A percentile compares a stretch with the other conserved stretches of the same genome.
Conservation (phyloP, 2,888 invertebrate genomes). For the Xestia sexstrigata region DNA sequence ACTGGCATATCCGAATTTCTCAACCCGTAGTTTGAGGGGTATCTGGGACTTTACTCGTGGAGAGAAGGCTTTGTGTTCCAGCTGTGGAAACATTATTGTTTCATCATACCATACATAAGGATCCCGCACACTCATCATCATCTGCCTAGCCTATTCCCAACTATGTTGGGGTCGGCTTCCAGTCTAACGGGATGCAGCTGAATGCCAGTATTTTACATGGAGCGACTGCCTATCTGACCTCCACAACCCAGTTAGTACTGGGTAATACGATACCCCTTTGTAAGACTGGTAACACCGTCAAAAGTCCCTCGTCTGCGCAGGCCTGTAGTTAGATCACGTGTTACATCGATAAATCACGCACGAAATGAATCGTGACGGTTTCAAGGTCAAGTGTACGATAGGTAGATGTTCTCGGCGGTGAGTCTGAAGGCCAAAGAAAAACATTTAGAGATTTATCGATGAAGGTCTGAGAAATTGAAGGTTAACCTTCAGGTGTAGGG, state of each 20-base stretch:
- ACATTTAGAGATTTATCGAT: background rate
- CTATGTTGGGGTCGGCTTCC: too few species aligned
- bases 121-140: too few species aligned
- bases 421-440: constrained; percentile 18
- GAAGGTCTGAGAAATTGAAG: background rate
- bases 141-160: too few species aligned
- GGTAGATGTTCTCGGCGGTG: background rate
- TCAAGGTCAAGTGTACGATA: constrained; percentile 58
- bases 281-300: background rate
- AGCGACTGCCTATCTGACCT: too few species aligned
- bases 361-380: constrained; percentile 33
- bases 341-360: constrained; percentile 38
- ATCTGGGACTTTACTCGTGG: background rate
- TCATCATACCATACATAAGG: background rate
- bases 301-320: background rate
- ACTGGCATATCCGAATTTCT: background rate
- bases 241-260: too few species aligned
- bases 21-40: background rate
- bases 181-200: too few species aligned
- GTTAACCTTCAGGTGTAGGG: background rate
- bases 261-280: too few species aligned
- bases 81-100: background rate
- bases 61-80: background rate
- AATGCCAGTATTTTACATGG: too few species aligned
- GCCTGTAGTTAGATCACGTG: constrained; percentile 21